These are phyloP conservation scores for Carassius gibelio DNA, from an alignment of 2,113 vertebrate genomes.

Conservation along the genomic window DNA sequence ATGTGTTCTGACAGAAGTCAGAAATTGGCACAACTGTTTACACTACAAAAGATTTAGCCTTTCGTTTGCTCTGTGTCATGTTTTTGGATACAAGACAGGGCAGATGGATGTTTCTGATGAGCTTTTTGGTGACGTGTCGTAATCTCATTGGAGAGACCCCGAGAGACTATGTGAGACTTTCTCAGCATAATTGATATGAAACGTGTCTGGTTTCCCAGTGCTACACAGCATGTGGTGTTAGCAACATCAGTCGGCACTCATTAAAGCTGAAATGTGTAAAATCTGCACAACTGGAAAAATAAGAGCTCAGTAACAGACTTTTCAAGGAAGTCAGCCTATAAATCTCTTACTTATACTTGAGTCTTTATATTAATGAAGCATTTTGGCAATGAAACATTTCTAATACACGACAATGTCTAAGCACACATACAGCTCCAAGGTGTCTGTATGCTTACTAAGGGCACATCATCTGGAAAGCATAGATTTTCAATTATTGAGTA, in stretches of 20 bases:
- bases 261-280: neutral
- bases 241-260: neutral
- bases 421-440: neutral
- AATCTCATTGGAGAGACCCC: neutral
- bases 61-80: neutral
- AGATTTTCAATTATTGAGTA: neutral
- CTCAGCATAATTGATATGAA: neutral
- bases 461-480: neutral
- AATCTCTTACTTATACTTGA: neutral
- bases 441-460: neutral
- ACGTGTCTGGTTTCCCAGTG: neutral
- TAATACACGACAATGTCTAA: neutral
- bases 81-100: neutral
- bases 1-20: neutral
- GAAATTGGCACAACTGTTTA: constrained; percentile 4
- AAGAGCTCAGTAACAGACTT: neutral
- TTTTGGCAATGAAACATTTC: neutral
- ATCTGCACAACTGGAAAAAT: neutral
- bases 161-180: neutral
- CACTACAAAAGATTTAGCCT: neutral
- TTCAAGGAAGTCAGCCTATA: neutral
- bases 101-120: neutral
- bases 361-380: neutral
- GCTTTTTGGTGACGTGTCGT: neutral
- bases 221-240: neutral